Percentiles rank a stretch among this genome's conserved stretches.
phyloP scores from a whole-genome alignment of 2,113 vertebrate genomes.

The Sus scrofa region DNA sequence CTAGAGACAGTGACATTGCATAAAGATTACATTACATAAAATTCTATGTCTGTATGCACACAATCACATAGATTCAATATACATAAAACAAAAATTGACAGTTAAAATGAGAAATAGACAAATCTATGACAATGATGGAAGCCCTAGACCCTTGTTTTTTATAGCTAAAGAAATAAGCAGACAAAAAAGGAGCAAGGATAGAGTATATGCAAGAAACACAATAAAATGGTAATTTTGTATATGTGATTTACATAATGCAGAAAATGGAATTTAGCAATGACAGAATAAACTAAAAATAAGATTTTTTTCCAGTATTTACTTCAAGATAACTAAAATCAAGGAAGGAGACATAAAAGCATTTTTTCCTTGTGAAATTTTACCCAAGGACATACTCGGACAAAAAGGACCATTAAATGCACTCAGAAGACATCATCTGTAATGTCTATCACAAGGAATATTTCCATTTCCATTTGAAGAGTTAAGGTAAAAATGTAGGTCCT shows the following conservation, averaged over 20 bases:
- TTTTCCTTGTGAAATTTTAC: conserved; percentile 24
- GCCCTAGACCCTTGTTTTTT: neutral
- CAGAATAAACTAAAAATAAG: neutral
- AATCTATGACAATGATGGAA: neutral
- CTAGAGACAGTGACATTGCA: neutral
- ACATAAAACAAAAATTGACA: neutral
- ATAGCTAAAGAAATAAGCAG: neutral
- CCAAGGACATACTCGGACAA: neutral
- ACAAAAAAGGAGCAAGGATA: neutral
- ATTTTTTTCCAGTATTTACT: neutral
- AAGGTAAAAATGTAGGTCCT: neutral
- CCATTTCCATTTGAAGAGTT: conserved; percentile 29
- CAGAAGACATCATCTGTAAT: neutral
- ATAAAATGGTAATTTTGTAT: neutral
- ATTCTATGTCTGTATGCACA: neutral
- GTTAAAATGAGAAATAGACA: neutral
- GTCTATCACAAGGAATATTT: conserved; percentile 10
- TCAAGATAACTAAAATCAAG: neutral
- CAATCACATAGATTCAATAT: neutral
- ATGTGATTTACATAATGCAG: neutral
- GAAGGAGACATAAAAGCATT: neutral
- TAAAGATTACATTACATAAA: neutral
- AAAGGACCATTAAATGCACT: neutral
- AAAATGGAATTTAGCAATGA: neutral
- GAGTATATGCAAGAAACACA: neutral